phyloP scores from a whole-genome alignment of 2,888 invertebrate species.

The Cryptus viduatorius region DNA sequence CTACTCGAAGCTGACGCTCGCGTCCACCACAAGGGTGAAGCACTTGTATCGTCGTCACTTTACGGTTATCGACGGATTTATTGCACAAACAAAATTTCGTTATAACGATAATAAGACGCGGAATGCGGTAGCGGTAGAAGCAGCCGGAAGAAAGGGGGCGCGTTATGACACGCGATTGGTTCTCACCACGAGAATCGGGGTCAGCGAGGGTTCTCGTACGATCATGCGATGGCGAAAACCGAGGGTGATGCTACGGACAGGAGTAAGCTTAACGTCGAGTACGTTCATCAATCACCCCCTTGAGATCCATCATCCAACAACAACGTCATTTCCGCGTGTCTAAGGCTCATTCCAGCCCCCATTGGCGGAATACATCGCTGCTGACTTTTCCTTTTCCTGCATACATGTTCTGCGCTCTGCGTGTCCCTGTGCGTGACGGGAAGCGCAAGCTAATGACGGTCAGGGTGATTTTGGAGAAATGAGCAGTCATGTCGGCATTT shows the following conservation, averaged over 20 bases:
- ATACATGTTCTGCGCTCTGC: conserved; percentile 13
- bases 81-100: conserved; percentile 12
- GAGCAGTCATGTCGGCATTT: too few species aligned
- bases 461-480: too few species aligned
- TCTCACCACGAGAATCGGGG: conserved; percentile 71
- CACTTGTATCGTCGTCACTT: too few species aligned
- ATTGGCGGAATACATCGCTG: conserved; percentile 72
- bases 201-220: conserved; percentile 70
- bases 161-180: conserved; percentile 47
- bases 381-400: conserved; percentile 34
- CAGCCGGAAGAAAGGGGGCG: conserved; percentile 36
- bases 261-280: conserved; percentile 64
- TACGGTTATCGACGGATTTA: too few species aligned
- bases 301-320: conserved; percentile 82
- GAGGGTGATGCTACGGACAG: conserved; percentile 55
- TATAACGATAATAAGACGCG: conserved; percentile 38
- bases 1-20: too few species aligned
- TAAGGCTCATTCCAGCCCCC: conserved; percentile 73
- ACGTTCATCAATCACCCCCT: conserved; percentile 79
- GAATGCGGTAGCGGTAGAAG: conserved; percentile 35
- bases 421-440: neutral
- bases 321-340: conserved; percentile 82
- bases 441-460: too few species aligned
- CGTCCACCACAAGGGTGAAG: too few species aligned
- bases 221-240: conserved; percentile 60